Percentiles rank a stretch among this genome's conserved stretches.
Evolutionary conservation across 2,797 vertebrate species (phyloP).

Genomic region (Falco biarmicus): DNA sequence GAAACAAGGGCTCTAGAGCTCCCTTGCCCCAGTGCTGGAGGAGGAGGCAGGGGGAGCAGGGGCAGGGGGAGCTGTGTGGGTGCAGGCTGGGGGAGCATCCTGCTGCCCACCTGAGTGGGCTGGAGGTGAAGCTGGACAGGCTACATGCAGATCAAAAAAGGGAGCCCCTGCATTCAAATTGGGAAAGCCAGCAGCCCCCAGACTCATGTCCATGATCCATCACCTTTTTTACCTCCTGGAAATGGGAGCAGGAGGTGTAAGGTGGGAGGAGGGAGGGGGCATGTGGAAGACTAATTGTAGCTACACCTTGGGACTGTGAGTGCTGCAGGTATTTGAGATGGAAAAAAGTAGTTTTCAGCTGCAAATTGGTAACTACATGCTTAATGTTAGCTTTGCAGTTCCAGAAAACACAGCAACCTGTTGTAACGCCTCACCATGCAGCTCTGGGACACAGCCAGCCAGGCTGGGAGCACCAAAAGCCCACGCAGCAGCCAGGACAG

Average conservation of each 20-base stretch:
- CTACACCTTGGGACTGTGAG: not conserved
- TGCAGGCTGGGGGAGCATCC: not conserved
- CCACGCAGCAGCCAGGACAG: not conserved
- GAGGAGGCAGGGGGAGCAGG: not conserved
- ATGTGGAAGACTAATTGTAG: not conserved
- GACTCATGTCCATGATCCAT: not conserved
- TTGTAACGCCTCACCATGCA: fast-evolving
- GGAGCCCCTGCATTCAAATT: fast-evolving
- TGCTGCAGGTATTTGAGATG: not conserved
- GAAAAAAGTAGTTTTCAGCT: not conserved
- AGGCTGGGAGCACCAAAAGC: not conserved
- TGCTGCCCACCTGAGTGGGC: too few relatives aligned
- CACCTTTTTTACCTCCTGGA: not conserved
- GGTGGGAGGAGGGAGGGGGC: not conserved
- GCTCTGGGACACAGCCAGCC: fast-evolving
- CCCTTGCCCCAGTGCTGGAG: not conserved
- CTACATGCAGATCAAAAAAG: fast-evolving
- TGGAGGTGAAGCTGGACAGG: not conserved
- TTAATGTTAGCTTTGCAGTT: not conserved
- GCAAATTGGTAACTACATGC: constrained; percentile 1
- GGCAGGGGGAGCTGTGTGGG: fast-evolving
- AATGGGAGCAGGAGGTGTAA: not conserved
- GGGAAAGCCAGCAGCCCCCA: not conserved
- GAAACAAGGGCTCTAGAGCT: not conserved
- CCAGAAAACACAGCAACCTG: not conserved